Conservation (phyloP, 1,140 invertebrate genomes). For the Procambarus virginalis region DNA sequence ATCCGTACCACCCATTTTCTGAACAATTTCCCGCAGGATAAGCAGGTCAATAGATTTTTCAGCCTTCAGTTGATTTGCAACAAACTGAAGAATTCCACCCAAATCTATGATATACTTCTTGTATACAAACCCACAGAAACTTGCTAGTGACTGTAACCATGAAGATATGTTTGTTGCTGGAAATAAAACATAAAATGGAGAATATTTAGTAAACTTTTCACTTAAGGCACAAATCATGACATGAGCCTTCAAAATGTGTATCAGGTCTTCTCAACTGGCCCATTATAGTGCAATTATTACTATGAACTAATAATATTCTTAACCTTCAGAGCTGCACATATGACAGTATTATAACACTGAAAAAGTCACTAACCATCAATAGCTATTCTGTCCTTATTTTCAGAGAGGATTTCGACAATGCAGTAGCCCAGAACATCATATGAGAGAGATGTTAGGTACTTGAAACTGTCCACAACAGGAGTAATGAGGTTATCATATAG, state of each 20-base stretch:
- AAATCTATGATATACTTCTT: slow-evolving; percentile 98
- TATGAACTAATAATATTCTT: too few relatives aligned
- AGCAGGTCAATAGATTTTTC: slow-evolving; percentile 96
- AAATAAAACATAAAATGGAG: background rate
- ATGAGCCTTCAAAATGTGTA: too few relatives aligned
- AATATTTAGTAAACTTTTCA: background rate
- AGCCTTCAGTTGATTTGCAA: slow-evolving; percentile 96
- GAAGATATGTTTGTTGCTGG: slow-evolving; percentile 91
- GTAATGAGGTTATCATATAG: slow-evolving; percentile 96
- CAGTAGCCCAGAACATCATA: slow-evolving; percentile 98
- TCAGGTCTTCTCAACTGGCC: too few relatives aligned
- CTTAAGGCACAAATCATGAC: background rate
- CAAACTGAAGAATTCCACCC: slow-evolving; percentile 95
- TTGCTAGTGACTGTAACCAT: slow-evolving; percentile 95
- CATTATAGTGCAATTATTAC: too few relatives aligned
- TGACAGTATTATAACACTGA: background rate
- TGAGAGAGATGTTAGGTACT: slow-evolving; percentile 95
- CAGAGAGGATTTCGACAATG: slow-evolving; percentile 92
- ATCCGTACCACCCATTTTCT: slow-evolving; percentile 99
- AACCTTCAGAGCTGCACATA: too few relatives aligned
- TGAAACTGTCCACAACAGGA: slow-evolving; percentile 98
- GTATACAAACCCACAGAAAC: slow-evolving; percentile 95
- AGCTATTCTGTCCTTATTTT: slow-evolving; percentile 78
- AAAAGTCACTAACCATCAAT: slow-evolving; percentile 73
- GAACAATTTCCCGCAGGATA: slow-evolving; percentile 97